Evolutionary conservation across 2,797 vertebrate species (phyloP).

Genomic region (Notamacropus eugenii): DNA sequence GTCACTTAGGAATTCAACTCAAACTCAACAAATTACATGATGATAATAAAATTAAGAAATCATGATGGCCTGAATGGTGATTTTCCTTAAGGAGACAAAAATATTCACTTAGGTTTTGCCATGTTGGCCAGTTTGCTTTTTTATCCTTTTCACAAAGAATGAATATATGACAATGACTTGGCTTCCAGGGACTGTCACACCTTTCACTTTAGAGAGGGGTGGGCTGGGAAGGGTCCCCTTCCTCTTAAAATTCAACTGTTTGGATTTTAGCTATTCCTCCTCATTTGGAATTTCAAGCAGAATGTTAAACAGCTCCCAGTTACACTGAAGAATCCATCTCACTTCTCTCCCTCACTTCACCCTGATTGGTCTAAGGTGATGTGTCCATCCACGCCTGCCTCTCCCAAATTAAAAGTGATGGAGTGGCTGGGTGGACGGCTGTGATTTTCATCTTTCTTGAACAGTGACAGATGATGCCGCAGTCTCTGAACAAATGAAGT

Average conservation of each 20-base stretch:
- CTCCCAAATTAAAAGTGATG: slow-evolving; percentile 44
- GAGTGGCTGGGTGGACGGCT: neutral
- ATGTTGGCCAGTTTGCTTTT: neutral
- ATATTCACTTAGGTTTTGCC: neutral
- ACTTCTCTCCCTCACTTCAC: neutral
- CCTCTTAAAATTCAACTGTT: accelerated
- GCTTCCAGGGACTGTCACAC: neutral
- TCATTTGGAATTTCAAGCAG: neutral
- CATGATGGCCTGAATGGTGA: neutral
- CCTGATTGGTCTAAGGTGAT: neutral
- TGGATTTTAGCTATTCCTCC: accelerated
- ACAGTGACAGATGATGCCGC: slow-evolving; percentile 23
- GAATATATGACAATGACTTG: neutral
- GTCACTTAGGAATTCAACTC: neutral
- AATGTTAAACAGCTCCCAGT: too few species aligned
- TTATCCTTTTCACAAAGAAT: neutral
- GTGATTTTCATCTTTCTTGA: neutral
- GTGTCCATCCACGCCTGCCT: accelerated
- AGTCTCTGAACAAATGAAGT: slow-evolving; percentile 47
- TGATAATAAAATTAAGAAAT: neutral
- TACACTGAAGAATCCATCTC: neutral
- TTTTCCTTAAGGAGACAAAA: neutral
- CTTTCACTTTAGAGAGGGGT: neutral
- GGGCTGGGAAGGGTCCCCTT: neutral
- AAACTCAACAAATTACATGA: neutral